A percentile compares a stretch with the other conserved stretches of the same genome.
phyloP scores from a whole-genome alignment of 2,113 vertebrate species.

The Setophaga coronata region DNA sequence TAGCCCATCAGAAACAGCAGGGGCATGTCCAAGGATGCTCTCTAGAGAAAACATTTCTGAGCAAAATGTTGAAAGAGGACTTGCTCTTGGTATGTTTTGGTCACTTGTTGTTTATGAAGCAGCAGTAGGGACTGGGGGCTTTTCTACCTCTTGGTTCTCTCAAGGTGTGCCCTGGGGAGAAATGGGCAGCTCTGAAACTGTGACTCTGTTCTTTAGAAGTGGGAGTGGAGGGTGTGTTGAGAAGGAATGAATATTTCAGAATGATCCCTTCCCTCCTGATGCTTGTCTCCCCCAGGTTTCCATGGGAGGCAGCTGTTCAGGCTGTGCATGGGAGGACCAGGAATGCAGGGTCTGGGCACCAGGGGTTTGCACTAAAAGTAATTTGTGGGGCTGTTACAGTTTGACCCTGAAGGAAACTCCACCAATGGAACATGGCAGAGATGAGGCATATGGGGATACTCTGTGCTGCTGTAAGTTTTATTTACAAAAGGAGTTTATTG shows the following conservation, averaged over 20 bases:
- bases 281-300: neutral
- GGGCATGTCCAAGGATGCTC: neutral
- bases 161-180: neutral
- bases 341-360: neutral
- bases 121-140: neutral
- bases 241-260: neutral
- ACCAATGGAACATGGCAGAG: neutral
- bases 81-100: neutral
- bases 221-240: neutral
- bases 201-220: neutral
- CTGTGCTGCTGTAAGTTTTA: neutral
- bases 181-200: neutral
- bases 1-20: neutral
- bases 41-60: neutral
- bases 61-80: neutral
- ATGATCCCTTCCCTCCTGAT: neutral
- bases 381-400: neutral
- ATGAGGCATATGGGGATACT: neutral
- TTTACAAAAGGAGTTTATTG: constrained; percentile 40
- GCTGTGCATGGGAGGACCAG: neutral
- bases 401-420: neutral
- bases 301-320: neutral
- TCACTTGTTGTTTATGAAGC: neutral
- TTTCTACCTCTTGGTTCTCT: neutral
- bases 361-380: neutral